Evolutionary conservation across 2,888 invertebrate species (phyloP), one percentile per base, ranked within the genome.

Genomic region (Mythimna vitellina): DNA sequence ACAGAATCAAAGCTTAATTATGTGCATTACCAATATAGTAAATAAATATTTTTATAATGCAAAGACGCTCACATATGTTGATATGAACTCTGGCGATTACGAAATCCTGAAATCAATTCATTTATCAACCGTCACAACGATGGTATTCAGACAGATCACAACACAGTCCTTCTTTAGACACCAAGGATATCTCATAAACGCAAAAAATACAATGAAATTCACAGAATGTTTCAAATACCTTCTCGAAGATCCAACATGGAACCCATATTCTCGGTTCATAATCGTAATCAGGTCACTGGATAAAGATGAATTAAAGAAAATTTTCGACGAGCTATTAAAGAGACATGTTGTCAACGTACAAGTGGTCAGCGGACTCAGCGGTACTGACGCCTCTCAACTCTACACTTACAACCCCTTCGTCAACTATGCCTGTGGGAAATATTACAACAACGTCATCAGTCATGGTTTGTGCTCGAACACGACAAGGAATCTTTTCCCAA

Each of bases 141-240:
- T 83, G 3, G 29, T 78, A 22, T 35, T 35, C 1, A 76, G 76
- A 63, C 38, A 76, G 5, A 9, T 65, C 0, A 38, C 49, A 58
- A 3, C 32, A 32, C 67, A 67, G 53, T 70, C 69, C 20, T 29
- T 22, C 14, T 25, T 76, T 0, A 46, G 17, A 20, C 78, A 88
- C 25, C 61, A 64, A 35, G 87, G 82, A 5, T 92, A 93, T 70
- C 8, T 93, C 35, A 79, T 93, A 61, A 70, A 80, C 2, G 86
- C 86, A 0, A 72, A 57, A 0, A 81, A 83, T 35, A 65, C 65
- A 0, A 51, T 35, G 0, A 73, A 84, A 57, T 90, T 93, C 20
- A 66, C 38, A 1, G n/a, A 72, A 10, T n/a, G 3, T 8, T 51
- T 51, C 49, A 51, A 51, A 51, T 51, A n/a, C n/a, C 49, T 51